phyloP scores from a whole-genome alignment of 2,888 invertebrate species.

The Axea sp. region DNA sequence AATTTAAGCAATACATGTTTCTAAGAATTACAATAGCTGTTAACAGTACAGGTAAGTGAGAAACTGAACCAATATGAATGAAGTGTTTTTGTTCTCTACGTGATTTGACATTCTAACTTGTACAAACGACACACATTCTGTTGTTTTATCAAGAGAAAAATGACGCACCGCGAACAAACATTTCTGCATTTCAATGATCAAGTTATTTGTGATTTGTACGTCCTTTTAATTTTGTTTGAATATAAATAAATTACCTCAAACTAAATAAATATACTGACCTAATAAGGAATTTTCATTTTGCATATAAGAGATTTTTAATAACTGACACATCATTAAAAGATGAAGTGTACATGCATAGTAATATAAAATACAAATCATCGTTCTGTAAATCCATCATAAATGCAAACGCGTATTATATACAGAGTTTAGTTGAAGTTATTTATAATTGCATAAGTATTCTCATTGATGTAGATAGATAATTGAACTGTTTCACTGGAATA shows the following conservation, averaged over 20 bases:
- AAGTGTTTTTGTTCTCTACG: constrained; percentile 41
- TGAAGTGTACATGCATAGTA: no score
- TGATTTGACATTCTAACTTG: constrained; percentile 44
- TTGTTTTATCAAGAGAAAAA: constrained; percentile 43
- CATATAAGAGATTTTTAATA: no score
- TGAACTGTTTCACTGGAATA: constrained; percentile 31
- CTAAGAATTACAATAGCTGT: constrained; percentile 46
- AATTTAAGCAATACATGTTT: no score
- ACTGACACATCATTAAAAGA: no score
- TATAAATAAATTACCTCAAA: no score
- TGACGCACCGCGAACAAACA: constrained; percentile 13
- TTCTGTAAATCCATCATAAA: no score
- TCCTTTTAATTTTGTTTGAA: neutral
- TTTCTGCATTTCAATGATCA: constrained; percentile 33
- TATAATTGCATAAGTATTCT: constrained; percentile 33
- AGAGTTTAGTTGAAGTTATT: constrained; percentile 8
- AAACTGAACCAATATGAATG: constrained; percentile 54
- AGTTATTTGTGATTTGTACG: constrained; percentile 7
- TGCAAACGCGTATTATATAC: no score
- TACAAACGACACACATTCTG: constrained; percentile 47
- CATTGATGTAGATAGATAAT: constrained; percentile 27
- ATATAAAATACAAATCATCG: no score
- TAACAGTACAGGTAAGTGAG: constrained; percentile 42
- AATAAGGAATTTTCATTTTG: no score
- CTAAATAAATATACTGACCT: no score